Evolutionary conservation across 2,797 vertebrate genomes (phyloP).

Genomic region (Apodemus agrarius): DNA sequence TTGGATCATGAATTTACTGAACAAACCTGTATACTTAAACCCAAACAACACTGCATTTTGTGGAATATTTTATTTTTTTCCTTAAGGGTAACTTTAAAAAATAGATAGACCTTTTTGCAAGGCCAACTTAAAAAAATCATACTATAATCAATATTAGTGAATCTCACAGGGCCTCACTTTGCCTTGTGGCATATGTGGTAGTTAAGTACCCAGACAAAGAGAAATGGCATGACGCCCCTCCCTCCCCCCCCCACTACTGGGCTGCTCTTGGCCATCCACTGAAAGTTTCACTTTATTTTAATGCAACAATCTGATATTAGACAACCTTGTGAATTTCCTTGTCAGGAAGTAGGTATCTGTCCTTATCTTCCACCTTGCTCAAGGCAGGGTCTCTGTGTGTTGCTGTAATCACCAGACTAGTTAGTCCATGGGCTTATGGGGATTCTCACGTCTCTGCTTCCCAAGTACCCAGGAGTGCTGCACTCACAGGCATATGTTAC

Average conservation of each 20-base stretch:
- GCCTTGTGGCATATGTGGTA: fast-evolving
- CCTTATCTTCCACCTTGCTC: not conserved
- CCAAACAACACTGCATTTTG: not conserved
- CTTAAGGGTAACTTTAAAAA: not conserved
- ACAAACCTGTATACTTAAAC: not conserved
- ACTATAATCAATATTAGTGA: not conserved
- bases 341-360: not conserved
- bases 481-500: not conserved
- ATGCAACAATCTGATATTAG: not conserved
- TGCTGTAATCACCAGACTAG: not conserved
- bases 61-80: not conserved
- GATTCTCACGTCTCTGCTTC: not conserved
- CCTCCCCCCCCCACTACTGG: too few relatives aligned
- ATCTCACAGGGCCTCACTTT: not conserved
- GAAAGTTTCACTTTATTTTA: not conserved
- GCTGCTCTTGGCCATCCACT: not conserved
- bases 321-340: not conserved
- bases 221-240: fast-evolving
- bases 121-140: not conserved
- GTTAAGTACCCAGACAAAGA: not conserved
- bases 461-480: not conserved
- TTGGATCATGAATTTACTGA: not conserved
- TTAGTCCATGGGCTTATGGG: too few relatives aligned
- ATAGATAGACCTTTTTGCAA: not conserved
- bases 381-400: not conserved